Base-by-base conservation (phyloP, 2,113 vertebrate genomes). In the Oophaga pumilio region DNA sequence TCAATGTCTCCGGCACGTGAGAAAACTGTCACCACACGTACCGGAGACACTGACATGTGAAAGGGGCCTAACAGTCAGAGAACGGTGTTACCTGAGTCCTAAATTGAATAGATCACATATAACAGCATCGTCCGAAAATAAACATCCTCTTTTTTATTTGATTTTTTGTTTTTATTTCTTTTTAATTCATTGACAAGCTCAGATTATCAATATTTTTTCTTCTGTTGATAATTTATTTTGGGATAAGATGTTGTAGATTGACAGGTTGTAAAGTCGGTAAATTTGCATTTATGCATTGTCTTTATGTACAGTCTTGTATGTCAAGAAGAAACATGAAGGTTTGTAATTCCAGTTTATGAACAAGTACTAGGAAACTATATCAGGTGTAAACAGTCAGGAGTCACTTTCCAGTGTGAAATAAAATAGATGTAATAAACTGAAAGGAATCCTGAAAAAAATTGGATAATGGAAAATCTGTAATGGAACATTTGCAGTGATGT, bases 381-480 rank as follows among this genome's bases (percentile, higher is more conserved):
- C 74, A 86, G 74, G 73, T 85, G 59, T 53, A 78, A 77, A 60
- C 43, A 53, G 84, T 13, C 74, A 28, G 50, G 18, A 20, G 59
- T 86, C 14, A 78, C 59, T 62, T 76, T 64, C 33, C 84, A 66
- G 60, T 78, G 60, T 78, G 13, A 77, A 86, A 77, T 78, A 62
- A 50, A 86, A 77, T 53, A 64, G 56, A 28, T 53, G 84, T 43
- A 52, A 64, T 86, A 86, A 77, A 86, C 73, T 53, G 84, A 13
- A 77, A 24, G n/a, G 74, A 68, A 64, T 76, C 53, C 53, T 52
- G 13, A 85, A 85, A 76, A 85, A 59, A 85, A 60, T 13, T 59
- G 71, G 71, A 76, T 85, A 57, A 86, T 86, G 84, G 84, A 86
- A 86, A 78, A 50, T 77, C 59, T 76, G 74, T 77, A 86, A 86